Evolutionary conservation across 2,888 invertebrate genomes (phyloP), one percentile per base, ranked within the genome.

Genomic region (Nezara viridula): DNA sequence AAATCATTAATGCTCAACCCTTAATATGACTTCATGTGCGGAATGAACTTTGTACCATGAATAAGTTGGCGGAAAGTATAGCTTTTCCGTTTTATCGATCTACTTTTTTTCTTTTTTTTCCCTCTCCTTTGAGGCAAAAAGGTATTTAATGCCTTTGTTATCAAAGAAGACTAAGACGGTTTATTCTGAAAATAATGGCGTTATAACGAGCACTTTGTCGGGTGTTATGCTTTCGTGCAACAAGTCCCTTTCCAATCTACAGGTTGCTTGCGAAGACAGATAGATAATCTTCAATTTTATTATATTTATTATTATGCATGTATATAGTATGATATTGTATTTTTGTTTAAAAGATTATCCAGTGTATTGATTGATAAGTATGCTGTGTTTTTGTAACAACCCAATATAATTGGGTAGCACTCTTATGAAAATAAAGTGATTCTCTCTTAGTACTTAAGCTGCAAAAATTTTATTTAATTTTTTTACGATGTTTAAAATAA

Each of bases 171-270:
- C 16, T 66, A 32, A 27, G 1, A 66, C 6, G 14, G 77, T 44
- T 77, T 77, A 77, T 77, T 40, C 10, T 40, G 44, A 44, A 37
- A 24, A 77, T 77, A 77, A 77, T 24, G 44, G 44, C 2, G 24
- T 24, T 37, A 40, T 77, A 40, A 77, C 9, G 77, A 77, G 12
- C 24, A 77, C 77, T 77, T 77, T 77, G 77, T 9, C 44, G n/a
- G n/a, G n/a, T 66, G n/a, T 44, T 40, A 10, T 77, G n/a, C 40
- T 77, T 77, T 44, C 77, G 44, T n/a, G 77, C 77, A 77, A 77
- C 77, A 77, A 77, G 77, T 77, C 44, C 24, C 24, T n/a, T 37
- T 44, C 77, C 40, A 40, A 12, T 77, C 77, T 77, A 77, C 77
- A 77, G 77, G 77, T 77, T 77, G 77, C 12, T 44, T 19, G 6